Evolutionary conservation across 1,140 invertebrate genomes (phyloP), one percentile per base, ranked within the genome.

Genomic region (Ctenoplectra terminalis): DNA sequence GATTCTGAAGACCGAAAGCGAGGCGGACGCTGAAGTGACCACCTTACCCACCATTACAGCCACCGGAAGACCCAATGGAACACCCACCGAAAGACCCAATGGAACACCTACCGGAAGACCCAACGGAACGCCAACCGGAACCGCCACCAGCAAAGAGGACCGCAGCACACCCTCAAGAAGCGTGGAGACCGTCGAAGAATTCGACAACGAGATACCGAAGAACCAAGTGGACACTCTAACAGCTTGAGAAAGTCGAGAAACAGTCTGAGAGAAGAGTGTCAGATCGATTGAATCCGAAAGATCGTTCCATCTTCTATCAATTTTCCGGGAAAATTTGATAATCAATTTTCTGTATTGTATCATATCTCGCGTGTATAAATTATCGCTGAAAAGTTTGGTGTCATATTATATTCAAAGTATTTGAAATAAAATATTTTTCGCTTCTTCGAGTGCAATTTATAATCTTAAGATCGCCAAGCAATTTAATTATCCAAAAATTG

Each of bases 171-270:
- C 85, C 31, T 2, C 86, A 13, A 84, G 88, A 43, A 92, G 90
- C 73, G 84, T 91, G 34, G 93, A 94, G 71, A 92, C 91, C 26
- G 69, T 93, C 60, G 93, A 93, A 54, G 91, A 93, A 1, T 63
- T 84, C 23, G 90, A 92, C 56, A 93, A 93, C 77, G 92, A 93
- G 73, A 93, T 94, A 54, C 86, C 92, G 64, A 91, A 92, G 58
- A 90, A 74, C 23, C 86, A 91, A 84, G 88, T 89, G 15, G 93
- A 94, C 5, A 90, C 80, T 15, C 77, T 93, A n/a, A 90, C 76
- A 50, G 92, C 92, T 87, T 93, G 87, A 87, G 46, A 13, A 11
- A 37, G 23, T 23, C 0, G 1, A 26, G n/a, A 61, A 43, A 37
- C 7, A 29, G 50, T 17, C 13, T 23, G 37, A 74, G 9, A 23